phyloP scores from a whole-genome alignment of 2,113 vertebrate species.

The Lampris incognitus region DNA sequence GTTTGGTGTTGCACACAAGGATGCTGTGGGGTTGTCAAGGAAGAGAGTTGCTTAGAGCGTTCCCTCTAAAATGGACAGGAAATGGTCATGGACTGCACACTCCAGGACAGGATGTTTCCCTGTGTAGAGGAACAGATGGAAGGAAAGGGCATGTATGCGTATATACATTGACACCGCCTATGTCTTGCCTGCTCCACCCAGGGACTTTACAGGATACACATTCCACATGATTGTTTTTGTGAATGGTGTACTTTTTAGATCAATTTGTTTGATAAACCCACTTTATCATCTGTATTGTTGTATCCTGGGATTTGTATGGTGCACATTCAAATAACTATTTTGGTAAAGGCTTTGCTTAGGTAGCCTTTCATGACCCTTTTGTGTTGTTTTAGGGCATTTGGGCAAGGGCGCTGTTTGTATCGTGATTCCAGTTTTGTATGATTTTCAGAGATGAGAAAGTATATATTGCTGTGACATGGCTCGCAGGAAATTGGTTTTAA shows the following conservation, averaged over 20 bases:
- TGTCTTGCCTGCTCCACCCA: conserved; percentile 26
- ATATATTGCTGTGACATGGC: no score
- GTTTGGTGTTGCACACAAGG: not conserved
- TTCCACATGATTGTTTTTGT: conserved; percentile 41
- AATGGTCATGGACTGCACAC: conserved; percentile 19
- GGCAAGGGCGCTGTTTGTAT: no score
- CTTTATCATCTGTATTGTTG: no score
- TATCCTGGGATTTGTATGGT: no score
- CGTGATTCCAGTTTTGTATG: no score
- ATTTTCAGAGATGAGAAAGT: no score
- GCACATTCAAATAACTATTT: no score
- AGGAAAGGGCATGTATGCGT: conserved; percentile 54
- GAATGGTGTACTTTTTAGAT: not conserved
- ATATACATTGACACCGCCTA: conserved; percentile 20
- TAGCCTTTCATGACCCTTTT: no score
- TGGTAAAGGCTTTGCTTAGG: no score
- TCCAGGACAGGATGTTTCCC: conserved; percentile 59
- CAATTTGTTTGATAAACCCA: not conserved
- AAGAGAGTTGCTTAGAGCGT: conserved; percentile 6
- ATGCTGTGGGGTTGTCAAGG: not conserved
- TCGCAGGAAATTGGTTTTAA: no score
- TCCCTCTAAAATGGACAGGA: conserved; percentile 25
- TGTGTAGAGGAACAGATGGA: conserved; percentile 48
- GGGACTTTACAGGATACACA: conserved; percentile 36
- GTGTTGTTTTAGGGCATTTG: no score